Conservation (phyloP, 2,888 invertebrate genomes). For the Brachypalpus laphriformis region DNA sequence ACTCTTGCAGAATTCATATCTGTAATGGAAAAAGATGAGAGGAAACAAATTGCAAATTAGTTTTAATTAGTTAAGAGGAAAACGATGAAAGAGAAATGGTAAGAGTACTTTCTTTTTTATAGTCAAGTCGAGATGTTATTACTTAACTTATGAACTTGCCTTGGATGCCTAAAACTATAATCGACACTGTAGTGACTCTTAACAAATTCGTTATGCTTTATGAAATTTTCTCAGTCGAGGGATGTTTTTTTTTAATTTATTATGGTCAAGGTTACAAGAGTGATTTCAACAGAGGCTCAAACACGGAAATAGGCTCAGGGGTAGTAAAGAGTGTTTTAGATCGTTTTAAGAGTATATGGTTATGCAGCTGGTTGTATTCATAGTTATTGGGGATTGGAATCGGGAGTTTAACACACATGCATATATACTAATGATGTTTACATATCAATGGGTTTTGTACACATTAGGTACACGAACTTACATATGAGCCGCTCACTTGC, state of each 20-base stretch:
- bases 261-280: not conserved
- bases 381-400: too few species aligned
- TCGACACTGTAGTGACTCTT: not conserved
- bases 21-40: constrained; percentile 16
- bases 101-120: not conserved
- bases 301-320: too few species aligned
- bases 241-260: not conserved
- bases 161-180: not conserved
- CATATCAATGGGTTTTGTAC: too few species aligned
- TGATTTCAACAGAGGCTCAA: not conserved
- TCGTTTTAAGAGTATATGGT: too few species aligned
- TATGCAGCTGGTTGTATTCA: too few species aligned
- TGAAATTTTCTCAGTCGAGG: not conserved
- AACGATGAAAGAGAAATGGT: not conserved
- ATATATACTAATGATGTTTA: too few species aligned
- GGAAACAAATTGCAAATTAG: constrained; percentile 19
- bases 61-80: constrained; percentile 36
- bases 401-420: too few species aligned
- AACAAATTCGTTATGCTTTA: not conserved
- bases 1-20: constrained; percentile 31
- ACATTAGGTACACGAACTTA: too few species aligned
- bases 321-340: too few species aligned
- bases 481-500: too few species aligned
- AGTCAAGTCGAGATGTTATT: not conserved
- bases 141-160: not conserved